phyloP scores from a whole-genome alignment of 2,113 vertebrate species.

The Ciconia boyciana region DNA sequence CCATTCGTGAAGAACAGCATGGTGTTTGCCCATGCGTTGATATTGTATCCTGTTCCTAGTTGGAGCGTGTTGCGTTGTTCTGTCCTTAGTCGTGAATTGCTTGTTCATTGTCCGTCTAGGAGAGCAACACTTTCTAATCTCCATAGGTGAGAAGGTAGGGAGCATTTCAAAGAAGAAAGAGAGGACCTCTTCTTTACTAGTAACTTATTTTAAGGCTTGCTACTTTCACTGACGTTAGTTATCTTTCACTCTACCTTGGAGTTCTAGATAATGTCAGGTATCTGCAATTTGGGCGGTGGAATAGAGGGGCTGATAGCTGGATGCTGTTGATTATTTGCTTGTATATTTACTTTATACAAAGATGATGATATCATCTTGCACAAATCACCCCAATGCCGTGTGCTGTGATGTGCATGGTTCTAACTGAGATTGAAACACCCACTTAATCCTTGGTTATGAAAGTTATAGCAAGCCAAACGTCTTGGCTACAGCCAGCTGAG shows the following conservation, averaged over 20 bases:
- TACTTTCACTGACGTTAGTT: not conserved
- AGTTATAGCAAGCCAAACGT: not conserved
- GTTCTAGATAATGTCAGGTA: not conserved
- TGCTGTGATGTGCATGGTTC: not conserved
- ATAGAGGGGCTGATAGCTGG: not conserved
- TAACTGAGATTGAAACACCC: not conserved
- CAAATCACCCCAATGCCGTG: not conserved
- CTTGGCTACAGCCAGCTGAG: not conserved
- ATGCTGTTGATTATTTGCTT: not conserved
- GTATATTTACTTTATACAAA: not conserved
- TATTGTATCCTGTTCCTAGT: not conserved
- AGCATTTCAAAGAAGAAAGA: not conserved
- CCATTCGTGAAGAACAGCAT: not conserved
- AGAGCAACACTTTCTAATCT: not conserved
- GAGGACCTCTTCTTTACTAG: not conserved
- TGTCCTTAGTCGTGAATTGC: not conserved
- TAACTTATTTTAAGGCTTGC: not conserved
- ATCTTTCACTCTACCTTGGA: not conserved
- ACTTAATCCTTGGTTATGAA: not conserved
- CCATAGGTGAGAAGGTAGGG: not conserved
- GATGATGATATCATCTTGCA: not conserved
- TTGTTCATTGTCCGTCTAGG: not conserved
- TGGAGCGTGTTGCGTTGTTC: accelerated
- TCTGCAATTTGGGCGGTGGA: not conserved
- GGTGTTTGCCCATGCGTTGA: not conserved